These are phyloP conservation scores for Nomada ruficornis DNA, from an alignment of 2,888 invertebrate genomes.

Conservation along the genomic window DNA sequence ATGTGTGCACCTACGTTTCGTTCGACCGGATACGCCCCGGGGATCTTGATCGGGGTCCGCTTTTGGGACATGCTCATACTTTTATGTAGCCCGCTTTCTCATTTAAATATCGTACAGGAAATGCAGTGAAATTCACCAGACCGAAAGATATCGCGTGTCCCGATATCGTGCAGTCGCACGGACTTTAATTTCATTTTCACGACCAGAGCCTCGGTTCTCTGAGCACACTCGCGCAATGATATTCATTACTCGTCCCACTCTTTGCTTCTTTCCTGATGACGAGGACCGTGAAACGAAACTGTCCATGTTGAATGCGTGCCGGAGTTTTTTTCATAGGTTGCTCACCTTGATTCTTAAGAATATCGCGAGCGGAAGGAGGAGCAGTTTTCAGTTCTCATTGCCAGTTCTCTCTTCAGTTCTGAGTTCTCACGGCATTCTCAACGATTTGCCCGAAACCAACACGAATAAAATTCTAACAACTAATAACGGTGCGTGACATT, in stretches of 20 bases:
- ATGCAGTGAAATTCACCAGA: slow-evolving; percentile 59
- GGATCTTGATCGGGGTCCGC: slow-evolving; percentile 10
- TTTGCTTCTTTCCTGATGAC: not conserved
- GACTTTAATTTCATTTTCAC: slow-evolving; percentile 17
- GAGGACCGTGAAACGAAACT: no score
- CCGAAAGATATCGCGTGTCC: slow-evolving; percentile 60
- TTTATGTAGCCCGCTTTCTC: slow-evolving; percentile 39
- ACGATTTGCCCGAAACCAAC: no score
- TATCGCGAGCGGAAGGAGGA: no score
- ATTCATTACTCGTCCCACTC: slow-evolving; percentile 1
- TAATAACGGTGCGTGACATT: slow-evolving; percentile 33
- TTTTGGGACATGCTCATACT: slow-evolving; percentile 32
- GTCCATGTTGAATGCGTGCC: no score
- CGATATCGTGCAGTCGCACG: slow-evolving; percentile 35
- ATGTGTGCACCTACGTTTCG: not conserved
- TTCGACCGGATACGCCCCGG: not conserved
- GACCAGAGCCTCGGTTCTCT: not conserved
- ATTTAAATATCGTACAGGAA: slow-evolving; percentile 65
- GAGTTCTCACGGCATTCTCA: no score
- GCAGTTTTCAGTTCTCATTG: no score
- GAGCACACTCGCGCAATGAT: not conserved
- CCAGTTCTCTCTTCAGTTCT: no score
- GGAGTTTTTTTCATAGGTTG: no score
- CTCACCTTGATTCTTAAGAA: no score
- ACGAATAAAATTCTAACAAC: not conserved